phyloP scores from a whole-genome alignment of 2,888 invertebrate genomes.

The Pyrrhia umbra region DNA sequence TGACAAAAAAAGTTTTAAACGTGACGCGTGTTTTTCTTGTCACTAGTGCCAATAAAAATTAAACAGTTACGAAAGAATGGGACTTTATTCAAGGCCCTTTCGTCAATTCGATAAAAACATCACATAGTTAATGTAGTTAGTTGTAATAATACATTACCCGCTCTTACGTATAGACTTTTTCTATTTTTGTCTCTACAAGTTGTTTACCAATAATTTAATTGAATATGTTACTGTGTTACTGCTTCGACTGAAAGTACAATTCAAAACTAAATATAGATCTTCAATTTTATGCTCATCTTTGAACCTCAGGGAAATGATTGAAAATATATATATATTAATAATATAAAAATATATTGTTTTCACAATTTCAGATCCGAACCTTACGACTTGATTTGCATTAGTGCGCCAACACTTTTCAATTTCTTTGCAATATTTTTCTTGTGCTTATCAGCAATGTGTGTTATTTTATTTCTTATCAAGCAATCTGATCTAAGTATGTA shows the following conservation, averaged over 20 bases:
- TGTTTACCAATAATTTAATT: background rate
- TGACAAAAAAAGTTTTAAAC: background rate
- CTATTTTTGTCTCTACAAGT: too few species aligned
- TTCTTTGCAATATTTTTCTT: too few species aligned
- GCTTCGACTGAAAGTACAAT: background rate
- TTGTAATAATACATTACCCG: too few species aligned
- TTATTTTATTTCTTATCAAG: slow-evolving; percentile 7
- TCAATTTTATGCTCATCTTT: background rate
- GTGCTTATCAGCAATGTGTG: too few species aligned
- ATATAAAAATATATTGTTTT: background rate
- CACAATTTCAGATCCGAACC: background rate
- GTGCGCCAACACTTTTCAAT: background rate
- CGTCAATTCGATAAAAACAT: slow-evolving; percentile 1
- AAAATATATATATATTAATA: background rate
- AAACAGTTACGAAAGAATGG: background rate
- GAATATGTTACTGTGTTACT: background rate
- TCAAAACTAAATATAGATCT: background rate
- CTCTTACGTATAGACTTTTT: too few species aligned
- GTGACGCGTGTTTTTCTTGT: background rate
- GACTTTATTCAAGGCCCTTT: slow-evolving; percentile 1
- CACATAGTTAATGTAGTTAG: background rate
- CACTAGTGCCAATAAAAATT: background rate
- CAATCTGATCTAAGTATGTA: background rate
- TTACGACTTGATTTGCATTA: slow-evolving; percentile 17
- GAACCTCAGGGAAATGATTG: background rate